Evolutionary conservation across 2,888 invertebrate genomes (phyloP).

Genomic region (Ornithoptera priamus): DNA sequence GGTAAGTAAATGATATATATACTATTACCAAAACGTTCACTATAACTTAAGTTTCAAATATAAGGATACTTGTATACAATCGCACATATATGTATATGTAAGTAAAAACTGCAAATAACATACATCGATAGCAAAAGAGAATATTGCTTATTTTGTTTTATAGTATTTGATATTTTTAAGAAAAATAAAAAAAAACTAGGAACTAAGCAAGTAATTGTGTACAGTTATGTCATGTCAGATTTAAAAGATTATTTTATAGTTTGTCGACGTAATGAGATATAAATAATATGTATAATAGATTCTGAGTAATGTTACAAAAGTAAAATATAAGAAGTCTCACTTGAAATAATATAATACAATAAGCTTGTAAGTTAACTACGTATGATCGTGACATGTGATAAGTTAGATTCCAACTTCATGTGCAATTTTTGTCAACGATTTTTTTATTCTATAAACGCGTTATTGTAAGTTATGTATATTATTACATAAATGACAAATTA

Average conservation of each 20-base stretch:
- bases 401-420: not conserved
- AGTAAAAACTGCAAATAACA: not conserved
- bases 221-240: not conserved
- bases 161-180: not conserved
- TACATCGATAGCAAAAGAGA: not conserved
- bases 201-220: not conserved
- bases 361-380: not conserved
- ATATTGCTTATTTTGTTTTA: too few relatives aligned
- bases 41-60: not conserved
- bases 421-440: not conserved
- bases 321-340: not conserved
- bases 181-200: not conserved
- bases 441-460: not conserved
- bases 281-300: too few relatives aligned
- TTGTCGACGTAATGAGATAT: not conserved
- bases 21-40: not conserved
- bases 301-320: too few relatives aligned
- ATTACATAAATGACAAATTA: too few relatives aligned
- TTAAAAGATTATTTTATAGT: not conserved
- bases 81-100: not conserved
- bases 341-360: not conserved
- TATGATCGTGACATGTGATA: too few relatives aligned
- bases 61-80: not conserved
- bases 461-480: not conserved
- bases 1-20: slow-evolving; percentile 50